Evolutionary conservation across 2,113 vertebrate genomes (phyloP), one percentile per base, ranked within the genome.

Genomic region (Pseudorasbora parva): DNA sequence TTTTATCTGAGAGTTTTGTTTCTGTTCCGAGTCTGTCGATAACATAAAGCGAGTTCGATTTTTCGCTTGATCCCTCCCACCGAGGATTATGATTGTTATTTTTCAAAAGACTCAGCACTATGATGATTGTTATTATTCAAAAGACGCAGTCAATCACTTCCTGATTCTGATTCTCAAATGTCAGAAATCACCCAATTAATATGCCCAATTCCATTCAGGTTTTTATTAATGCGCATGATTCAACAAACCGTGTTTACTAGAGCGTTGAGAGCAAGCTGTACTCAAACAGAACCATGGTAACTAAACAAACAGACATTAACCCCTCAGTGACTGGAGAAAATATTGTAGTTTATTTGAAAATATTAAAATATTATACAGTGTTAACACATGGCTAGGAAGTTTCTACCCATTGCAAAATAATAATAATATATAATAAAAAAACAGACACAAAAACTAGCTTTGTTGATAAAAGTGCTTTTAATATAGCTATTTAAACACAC

Each of bases 61-160:
- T 41, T 5, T 56, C 64, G 43, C 30, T 71, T 69, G 25, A 81
- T 68, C 79, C 79, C 79, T 56, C 79, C 79, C 79, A 81, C 30
- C 10, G 79, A 41, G 45, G 25, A 51, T 54, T 81, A 19, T 17
- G 49, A 68, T 30, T n/a, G 1, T 81, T 81, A 12, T 81, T 69
- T 41, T 81, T 81, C 79, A 68, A 81, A 74, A 68, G 21, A 37
- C 8, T 64, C n/a, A 56, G 41, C 51, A 1, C 6, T 21, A 2
- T 21, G 47, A 81, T 62, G 33, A 2, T 33, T 81, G 64, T 81
- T 81, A 21, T 81, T 81, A 71, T 81, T 81, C 64, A 68, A 81
- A 74, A 68, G 21, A 37, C 8, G 17, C 8, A 81, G 45, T 54
- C 8, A 81, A 62, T 54, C 47, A 81, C 64, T 81, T 81, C 64